Evolutionary conservation across 2,888 invertebrate genomes (phyloP), one percentile per base, ranked within the genome.

Genomic region (Cryptocephalus primarius): DNA sequence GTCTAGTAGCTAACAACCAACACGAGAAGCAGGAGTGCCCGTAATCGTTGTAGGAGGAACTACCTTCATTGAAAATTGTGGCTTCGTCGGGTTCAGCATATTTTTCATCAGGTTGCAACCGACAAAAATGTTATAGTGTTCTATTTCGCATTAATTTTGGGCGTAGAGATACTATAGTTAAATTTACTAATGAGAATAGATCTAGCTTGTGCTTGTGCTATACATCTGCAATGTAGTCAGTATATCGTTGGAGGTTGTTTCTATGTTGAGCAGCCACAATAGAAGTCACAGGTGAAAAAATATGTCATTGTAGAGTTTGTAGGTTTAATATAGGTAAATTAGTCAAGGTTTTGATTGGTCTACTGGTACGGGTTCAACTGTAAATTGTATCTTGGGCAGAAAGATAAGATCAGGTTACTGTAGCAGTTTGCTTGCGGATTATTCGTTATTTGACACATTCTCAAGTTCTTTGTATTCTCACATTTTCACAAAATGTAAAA

Each of bases 101-200:
- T n/a, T n/a, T n/a, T n/a, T n/a, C n/a, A n/a, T n/a, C n/a, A n/a
- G n/a, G n/a, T n/a, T n/a, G n/a, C n/a, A n/a, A n/a, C n/a, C n/a
- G n/a, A n/a, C n/a, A n/a, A n/a, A n/a, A n/a, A 11, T n/a, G 22
- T 13, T 42, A 42, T 8, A 22, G 8, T 11, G 33, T n/a, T 36
- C 12, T n/a, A 36, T 36, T n/a, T 4, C 12, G 12, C n/a, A 11
- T 6, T 44, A 4, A 44, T 48, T 60, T 66, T 22, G 60, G 82
- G 76, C 85, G 85, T 60, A 75, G 73, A 33, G 75, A 78, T 48
- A 83, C 84, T 12, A 80, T 85, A 68, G 78, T 89, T 31, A 86
- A 85, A 66, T 88, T 87, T 73, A 89, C 89, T 0, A 85, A 89
- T 70, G 88, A 90, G 66, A 88, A 90, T 63, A 79, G 82, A 48